These are phyloP conservation scores for Andrena fulva DNA, from an alignment of 2,888 invertebrate species.

Conservation along the genomic window DNA sequence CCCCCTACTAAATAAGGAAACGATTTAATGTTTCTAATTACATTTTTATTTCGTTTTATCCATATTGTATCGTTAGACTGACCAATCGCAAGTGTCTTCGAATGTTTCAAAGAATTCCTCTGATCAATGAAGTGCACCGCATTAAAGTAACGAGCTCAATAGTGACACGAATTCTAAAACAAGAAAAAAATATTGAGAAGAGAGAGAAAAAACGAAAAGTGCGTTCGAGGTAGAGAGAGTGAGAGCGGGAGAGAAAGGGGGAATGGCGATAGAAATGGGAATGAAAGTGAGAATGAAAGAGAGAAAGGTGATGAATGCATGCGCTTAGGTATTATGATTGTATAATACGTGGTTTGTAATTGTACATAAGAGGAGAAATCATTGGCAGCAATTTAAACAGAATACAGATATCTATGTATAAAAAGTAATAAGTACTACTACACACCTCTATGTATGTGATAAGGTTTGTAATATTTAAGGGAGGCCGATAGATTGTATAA, in stretches of 20 bases:
- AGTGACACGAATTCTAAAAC: constrained; percentile 64
- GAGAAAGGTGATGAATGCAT: constrained; percentile 62
- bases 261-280: constrained; percentile 29
- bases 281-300: constrained; percentile 47
- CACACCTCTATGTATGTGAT: constrained; percentile 80
- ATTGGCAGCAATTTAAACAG: constrained; percentile 79
- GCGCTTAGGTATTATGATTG: constrained; percentile 79
- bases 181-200: constrained; percentile 31
- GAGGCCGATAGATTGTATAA: constrained; percentile 81
- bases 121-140: constrained; percentile 35
- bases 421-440: constrained; percentile 72
- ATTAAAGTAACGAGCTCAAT: constrained; percentile 45
- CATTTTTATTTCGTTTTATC: constrained; percentile 37
- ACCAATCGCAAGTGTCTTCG: constrained; percentile 65
- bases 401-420: constrained; percentile 78
- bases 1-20: constrained; percentile 6
- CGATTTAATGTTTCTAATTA: constrained; percentile 16
- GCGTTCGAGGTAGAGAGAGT: constrained; percentile 35
- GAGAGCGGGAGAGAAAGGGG: constrained; percentile 46
- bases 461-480: constrained; percentile 82
- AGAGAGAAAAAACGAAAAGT: constrained; percentile 45
- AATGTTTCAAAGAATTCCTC: constrained; percentile 48
- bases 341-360: constrained; percentile 82
- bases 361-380: constrained; percentile 81
- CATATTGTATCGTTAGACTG: constrained; percentile 58